Evolutionary conservation across 1,140 invertebrate genomes (phyloP), one percentile per base, ranked within the genome.

Genomic region (Radopholus similis): DNA sequence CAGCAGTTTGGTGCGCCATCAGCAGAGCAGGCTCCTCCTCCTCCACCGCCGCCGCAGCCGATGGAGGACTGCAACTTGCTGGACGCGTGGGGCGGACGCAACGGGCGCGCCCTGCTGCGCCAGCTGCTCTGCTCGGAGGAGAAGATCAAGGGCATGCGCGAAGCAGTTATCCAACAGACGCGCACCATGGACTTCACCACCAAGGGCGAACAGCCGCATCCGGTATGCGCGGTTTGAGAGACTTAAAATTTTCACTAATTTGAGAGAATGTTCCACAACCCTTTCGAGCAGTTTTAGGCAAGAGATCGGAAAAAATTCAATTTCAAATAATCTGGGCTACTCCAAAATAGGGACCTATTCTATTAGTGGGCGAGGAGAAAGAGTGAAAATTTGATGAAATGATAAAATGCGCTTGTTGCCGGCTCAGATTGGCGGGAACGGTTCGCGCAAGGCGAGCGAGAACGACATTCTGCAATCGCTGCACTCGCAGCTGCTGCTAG

Each of bases 401-500:
- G n/a, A n/a, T n/a, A n/a, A n/a, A n/a, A n/a, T n/a, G n/a, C n/a
- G n/a, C 44, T n/a, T 42, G 59, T 47, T 40, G 18, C 23, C 23
- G n/a, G 21, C 28, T 44, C 47, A 32, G 57, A 63, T 65, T 11
- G 47, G 23, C 30, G 42, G 38, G 1, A 60, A 81, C 54, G 73
- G 75, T 15, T 42, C 59, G 28, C 73, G 75, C 28, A 66, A 73
- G 13, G 78, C 78, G 2, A 81, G 63, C 13, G 54, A 72, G n/a
- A 81, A 81, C 38, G 78, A 81, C 54, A 77, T 81, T 42, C 75
- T 81, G 18, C 77, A 78, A n/a, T 81, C 76, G 23, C 55, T 81
- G 32, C 79, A 82, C 11, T 68, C 66, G 34, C 81, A 81, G 60
- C 65, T 81, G 13, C 54, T 81, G 21, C 58, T 81, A n/a, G 80